phyloP scores from a whole-genome alignment of 2,797 vertebrate genomes.

The Ibycter americanus region DNA sequence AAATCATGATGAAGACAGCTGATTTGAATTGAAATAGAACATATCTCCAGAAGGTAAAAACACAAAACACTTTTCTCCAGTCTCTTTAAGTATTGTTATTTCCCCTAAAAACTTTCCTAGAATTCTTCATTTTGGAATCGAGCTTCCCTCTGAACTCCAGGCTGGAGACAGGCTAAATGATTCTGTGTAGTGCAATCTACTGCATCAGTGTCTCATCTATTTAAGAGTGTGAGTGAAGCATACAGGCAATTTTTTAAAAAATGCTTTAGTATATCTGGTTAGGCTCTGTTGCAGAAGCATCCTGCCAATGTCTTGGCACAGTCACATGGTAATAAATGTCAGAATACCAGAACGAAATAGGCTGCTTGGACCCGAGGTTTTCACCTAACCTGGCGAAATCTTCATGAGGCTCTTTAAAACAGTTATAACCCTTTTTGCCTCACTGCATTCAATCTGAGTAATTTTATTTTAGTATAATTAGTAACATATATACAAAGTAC shows the following conservation, averaged over 20 bases:
- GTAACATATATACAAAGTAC: not conserved
- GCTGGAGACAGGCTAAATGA: not conserved
- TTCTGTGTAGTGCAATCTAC: not conserved
- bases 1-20: not conserved
- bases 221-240: not conserved
- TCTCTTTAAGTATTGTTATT: not conserved
- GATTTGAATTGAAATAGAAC: not conserved
- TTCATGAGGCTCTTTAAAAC: not conserved
- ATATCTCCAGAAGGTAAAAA: not conserved
- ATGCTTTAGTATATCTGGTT: slow-evolving; percentile 14
- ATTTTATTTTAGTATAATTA: not conserved
- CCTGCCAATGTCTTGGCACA: slow-evolving; percentile 1
- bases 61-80: not conserved
- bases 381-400: not conserved
- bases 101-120: not conserved
- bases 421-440: not conserved
- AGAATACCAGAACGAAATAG: not conserved
- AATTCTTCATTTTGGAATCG: not conserved
- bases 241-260: slow-evolving; percentile 8
- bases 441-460: not conserved
- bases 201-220: not conserved
- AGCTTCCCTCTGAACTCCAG: not conserved
- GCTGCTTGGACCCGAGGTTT: not conserved
- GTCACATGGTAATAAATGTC: slow-evolving; percentile 1
- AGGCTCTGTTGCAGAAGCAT: slow-evolving; percentile 8